A percentile compares a stretch with the other conserved stretches of the same genome.
These are phyloP conservation scores for Catharus ustulatus DNA, from an alignment of 2,797 vertebrate genomes.

Conservation along the genomic window DNA sequence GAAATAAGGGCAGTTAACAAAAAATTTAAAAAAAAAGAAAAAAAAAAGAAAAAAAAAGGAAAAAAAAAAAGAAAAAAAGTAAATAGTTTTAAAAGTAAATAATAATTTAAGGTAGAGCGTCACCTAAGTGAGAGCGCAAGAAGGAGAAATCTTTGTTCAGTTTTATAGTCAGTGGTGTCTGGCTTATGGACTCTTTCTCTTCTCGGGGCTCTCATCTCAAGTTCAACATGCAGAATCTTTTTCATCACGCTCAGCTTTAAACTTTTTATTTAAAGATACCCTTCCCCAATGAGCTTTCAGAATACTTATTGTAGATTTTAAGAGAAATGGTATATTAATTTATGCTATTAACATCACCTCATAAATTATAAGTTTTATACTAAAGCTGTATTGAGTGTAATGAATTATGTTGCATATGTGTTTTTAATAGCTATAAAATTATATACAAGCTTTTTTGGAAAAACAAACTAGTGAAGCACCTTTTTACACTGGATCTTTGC, in stretches of 20 bases:
- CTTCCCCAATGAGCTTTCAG: conserved; percentile 80
- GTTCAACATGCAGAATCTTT: conserved; percentile 69
- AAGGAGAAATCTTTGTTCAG: conserved; percentile 70
- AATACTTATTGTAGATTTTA: conserved; percentile 87
- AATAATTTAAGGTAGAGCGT: conserved; percentile 77
- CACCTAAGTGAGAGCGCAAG: conserved; percentile 73
- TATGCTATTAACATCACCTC: conserved; percentile 88
- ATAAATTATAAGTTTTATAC: conserved; percentile 90
- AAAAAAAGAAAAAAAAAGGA: not conserved
- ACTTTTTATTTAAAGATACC: conserved; percentile 83
- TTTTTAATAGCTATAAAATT: conserved; percentile 85
- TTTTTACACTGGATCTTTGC: conserved; percentile 85
- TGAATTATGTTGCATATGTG: conserved; percentile 86
- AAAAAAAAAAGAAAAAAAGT: conserved; percentile 8
- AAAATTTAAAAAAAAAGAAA: not conserved
- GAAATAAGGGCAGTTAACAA: conserved; percentile 82
- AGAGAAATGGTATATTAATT: conserved; percentile 88
- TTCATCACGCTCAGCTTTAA: conserved; percentile 81
- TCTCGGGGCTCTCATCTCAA: conserved; percentile 75
- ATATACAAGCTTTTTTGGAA: conserved; percentile 82
- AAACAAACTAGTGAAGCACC: conserved; percentile 80
- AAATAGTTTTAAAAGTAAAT: conserved; percentile 77
- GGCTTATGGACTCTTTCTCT: conserved; percentile 68
- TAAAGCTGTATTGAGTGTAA: conserved; percentile 87
- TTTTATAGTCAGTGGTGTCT: conserved; percentile 66